Base-by-base conservation (phyloP, 2,113 vertebrate genomes). In the Eclectus roratus region DNA sequence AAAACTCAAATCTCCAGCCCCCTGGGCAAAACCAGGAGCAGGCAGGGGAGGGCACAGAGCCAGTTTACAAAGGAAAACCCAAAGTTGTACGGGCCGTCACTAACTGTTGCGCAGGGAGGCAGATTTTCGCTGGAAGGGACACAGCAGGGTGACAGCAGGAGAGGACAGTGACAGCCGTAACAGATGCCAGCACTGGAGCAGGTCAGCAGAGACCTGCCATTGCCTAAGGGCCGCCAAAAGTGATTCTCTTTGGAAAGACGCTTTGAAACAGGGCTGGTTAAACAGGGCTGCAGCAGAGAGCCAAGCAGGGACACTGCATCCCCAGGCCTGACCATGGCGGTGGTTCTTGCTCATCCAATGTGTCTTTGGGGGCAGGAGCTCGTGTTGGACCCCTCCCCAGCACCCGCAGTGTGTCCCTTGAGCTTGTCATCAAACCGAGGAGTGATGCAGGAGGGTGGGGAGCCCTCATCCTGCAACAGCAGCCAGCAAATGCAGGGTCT, bases 201-300 rank as follows among this genome's bases (percentile, higher is more conserved):
- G 58, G 79, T 80, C 91, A 85, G 44, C 2, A 0, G 74, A 76
- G 85, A 82, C 79, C 56, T 81, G 81, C 46, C 70, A 10, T 56
- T 8, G 91, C 85, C 81, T 63, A 17, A 79, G 66, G 93, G 82
- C 82, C 72, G 91, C 91, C 91, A 64, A 79, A 74, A 92, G 52
- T 44, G 21, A 31, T 85, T 76, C 81, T 50, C 56, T 80, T 74
- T 69, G 56, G 56, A 72, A 79, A 82, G 52, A 41, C 0, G 0
- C 61, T 68, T 55, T 50, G 52, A 55, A 93, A 41, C 2, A 17
- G 17, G 33, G 37, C 31, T 61, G 81, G 52, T 85, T 85, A 43
- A 88, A 13, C 6, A 24, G 55, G 37, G 33, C 73, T 71, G 46
- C 37, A 44, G 20, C 53, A 19, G 41, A 39, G 44, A 56, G 7